Conservation (phyloP, 2,888 invertebrate species). For the Clistopyga incitator region DNA sequence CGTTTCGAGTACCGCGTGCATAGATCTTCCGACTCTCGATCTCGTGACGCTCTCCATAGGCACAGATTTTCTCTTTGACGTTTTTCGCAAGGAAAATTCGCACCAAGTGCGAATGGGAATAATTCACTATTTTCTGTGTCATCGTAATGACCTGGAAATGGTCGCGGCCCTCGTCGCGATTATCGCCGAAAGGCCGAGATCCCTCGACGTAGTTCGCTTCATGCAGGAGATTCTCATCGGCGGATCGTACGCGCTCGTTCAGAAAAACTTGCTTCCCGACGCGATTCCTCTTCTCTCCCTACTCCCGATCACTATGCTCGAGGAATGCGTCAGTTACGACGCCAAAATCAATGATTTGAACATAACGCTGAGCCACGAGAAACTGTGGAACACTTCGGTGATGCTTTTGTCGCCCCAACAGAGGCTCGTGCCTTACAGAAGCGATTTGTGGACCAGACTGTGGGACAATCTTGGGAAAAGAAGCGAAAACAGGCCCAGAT, state of each 20-base stretch:
- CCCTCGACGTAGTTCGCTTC: slow-evolving; percentile 88
- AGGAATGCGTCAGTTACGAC: slow-evolving; percentile 87
- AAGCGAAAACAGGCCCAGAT: slow-evolving; percentile 87
- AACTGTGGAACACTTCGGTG: slow-evolving; percentile 92
- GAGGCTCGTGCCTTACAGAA: slow-evolving; percentile 92
- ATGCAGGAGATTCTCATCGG: slow-evolving; percentile 94
- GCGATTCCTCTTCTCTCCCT: slow-evolving; percentile 89
- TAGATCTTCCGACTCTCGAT: slow-evolving; percentile 90
- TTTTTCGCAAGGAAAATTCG: slow-evolving; percentile 89
- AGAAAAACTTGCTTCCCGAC: slow-evolving; percentile 90
- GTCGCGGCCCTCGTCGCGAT: slow-evolving; percentile 90
- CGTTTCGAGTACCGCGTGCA: slow-evolving; percentile 81
- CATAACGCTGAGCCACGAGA: slow-evolving; percentile 90
- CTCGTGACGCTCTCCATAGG: slow-evolving; percentile 89
- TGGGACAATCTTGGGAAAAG: slow-evolving; percentile 90
- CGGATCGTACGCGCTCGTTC: slow-evolving; percentile 89
- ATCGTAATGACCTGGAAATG: slow-evolving; percentile 90
- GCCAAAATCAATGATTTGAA: slow-evolving; percentile 87
- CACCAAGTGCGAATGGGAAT: slow-evolving; percentile 92
- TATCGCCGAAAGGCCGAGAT: slow-evolving; percentile 87
- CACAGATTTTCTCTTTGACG: slow-evolving; percentile 88
- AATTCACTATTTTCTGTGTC: slow-evolving; percentile 92
- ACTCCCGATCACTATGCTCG: slow-evolving; percentile 89
- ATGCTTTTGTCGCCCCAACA: slow-evolving; percentile 94
- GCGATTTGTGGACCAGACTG: slow-evolving; percentile 93